phyloP scores from a whole-genome alignment of 2,888 invertebrate genomes.

The Acanthosepion esculentum region DNA sequence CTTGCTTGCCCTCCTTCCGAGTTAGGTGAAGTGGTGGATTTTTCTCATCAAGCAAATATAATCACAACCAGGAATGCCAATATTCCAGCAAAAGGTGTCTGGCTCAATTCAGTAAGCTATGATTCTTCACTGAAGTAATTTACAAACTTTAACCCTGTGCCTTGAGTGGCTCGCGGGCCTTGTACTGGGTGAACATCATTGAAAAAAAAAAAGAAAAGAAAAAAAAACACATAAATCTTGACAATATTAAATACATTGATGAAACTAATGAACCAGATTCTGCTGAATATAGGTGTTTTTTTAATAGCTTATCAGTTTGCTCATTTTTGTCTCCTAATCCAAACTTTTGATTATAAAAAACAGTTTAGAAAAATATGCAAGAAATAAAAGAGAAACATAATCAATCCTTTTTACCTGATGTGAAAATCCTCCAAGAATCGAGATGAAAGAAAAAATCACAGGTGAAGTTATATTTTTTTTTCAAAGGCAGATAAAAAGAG shows the following conservation, averaged over 20 bases:
- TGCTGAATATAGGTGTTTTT: background rate
- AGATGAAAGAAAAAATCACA: constrained; percentile 34
- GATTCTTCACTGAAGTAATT: too few relatives aligned
- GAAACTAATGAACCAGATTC: background rate
- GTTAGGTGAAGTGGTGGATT: too few relatives aligned
- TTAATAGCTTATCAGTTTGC: too few relatives aligned
- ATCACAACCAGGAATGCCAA: too few relatives aligned
- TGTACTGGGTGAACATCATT: too few relatives aligned
- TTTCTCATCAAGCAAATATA: too few relatives aligned
- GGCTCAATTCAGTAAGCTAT: too few relatives aligned
- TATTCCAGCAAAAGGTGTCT: too few relatives aligned
- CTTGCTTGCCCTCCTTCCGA: too few relatives aligned
- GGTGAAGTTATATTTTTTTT: background rate
- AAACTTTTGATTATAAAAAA: background rate
- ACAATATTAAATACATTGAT: background rate
- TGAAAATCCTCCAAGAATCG: background rate
- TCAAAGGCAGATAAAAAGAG: background rate
- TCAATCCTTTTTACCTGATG: too few relatives aligned
- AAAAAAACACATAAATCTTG: background rate
- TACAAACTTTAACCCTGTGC: too few relatives aligned
- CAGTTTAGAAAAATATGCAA: background rate
- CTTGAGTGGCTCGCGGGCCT: too few relatives aligned
- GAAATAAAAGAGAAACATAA: background rate
- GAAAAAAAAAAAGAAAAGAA: background rate
- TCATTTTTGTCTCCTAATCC: background rate